Percentiles rank a stretch among this genome's conserved stretches.
phyloP scores from a whole-genome alignment of 2,113 vertebrate species.

The Hippocampus barbouri region DNA sequence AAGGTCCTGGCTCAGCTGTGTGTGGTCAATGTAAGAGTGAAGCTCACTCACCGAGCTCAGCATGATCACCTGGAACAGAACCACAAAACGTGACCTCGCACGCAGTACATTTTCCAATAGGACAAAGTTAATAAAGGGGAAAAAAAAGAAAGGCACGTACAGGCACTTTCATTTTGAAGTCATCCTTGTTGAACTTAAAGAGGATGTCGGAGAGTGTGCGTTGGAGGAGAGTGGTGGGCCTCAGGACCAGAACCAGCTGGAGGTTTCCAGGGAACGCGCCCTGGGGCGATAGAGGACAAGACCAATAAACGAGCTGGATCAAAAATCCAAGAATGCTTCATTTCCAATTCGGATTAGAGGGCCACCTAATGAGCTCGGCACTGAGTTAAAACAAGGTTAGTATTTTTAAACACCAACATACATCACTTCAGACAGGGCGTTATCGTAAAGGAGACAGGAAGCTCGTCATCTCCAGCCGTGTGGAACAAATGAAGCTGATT shows the following conservation, averaged over 20 bases:
- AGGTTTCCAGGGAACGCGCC: conserved; percentile 95
- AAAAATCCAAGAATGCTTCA: neutral
- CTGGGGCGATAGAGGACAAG: conserved; percentile 56
- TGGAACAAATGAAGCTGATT: conserved; percentile 63
- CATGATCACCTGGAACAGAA: conserved; percentile 87
- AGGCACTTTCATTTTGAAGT: conserved; percentile 99
- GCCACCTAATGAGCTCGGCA: neutral
- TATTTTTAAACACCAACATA: conserved; percentile 31
- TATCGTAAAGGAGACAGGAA: conserved; percentile 34
- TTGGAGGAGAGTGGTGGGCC: conserved; percentile 87
- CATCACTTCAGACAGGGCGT: conserved; percentile 31
- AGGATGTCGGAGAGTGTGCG: conserved; percentile 86
- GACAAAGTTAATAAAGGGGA: neutral
- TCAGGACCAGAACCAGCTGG: conserved; percentile 90
- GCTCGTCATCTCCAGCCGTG: conserved; percentile 36
- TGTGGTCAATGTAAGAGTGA: conserved; percentile 88
- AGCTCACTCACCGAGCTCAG: conserved; percentile 93
- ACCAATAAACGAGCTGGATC: neutral
- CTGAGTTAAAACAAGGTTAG: neutral
- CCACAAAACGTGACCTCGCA: conserved; percentile 1
- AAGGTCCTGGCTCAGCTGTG: conserved; percentile 90
- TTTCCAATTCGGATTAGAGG: neutral
- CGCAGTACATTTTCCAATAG: neutral
- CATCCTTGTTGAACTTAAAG: conserved; percentile 93
- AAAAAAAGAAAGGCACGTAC: conserved; percentile 65